Evolutionary conservation across 2,888 invertebrate species (phyloP).

Genomic region (Microchrysa polita): DNA sequence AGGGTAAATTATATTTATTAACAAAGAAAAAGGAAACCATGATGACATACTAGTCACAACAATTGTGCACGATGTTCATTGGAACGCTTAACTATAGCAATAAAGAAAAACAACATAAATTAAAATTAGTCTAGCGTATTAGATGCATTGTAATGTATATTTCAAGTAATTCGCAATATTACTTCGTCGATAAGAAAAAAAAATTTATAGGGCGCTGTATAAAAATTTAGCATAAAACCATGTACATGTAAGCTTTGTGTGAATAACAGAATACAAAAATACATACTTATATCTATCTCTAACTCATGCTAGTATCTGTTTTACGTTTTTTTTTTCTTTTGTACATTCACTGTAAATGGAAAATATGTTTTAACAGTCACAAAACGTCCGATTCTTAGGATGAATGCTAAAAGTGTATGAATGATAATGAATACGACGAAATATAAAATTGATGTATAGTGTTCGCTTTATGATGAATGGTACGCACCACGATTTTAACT

Average conservation of each 20-base stretch:
- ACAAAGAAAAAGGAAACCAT: neutral
- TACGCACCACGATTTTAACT: slow-evolving; percentile 19
- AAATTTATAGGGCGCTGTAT: slow-evolving; percentile 32
- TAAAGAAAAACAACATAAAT: slow-evolving; percentile 19
- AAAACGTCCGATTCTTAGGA: slow-evolving; percentile 36
- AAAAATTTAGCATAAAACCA: slow-evolving; percentile 32
- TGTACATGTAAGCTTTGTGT: slow-evolving; percentile 28
- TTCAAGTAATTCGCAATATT: slow-evolving; percentile 30
- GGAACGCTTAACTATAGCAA: slow-evolving; percentile 45
- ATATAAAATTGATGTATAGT: no score
- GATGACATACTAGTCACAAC: slow-evolving; percentile 12
- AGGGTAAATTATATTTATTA: slow-evolving; percentile 39
- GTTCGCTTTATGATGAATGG: neutral
- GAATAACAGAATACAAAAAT: slow-evolving; percentile 4
- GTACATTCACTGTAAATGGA: neutral
- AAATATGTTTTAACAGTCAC: slow-evolving; percentile 39
- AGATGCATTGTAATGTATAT: neutral
- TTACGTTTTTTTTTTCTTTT: slow-evolving; percentile 1
- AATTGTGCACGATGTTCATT: slow-evolving; percentile 23
- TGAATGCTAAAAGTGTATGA: slow-evolving; percentile 7
- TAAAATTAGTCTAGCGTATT: slow-evolving; percentile 12
- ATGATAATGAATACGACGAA: neutral
- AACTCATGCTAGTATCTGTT: slow-evolving; percentile 13
- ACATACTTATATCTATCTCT: neutral
- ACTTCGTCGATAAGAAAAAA: slow-evolving; percentile 13